Evolutionary conservation across 2,797 vertebrate species (phyloP).

Genomic region (Chromobotia macracanthus): DNA sequence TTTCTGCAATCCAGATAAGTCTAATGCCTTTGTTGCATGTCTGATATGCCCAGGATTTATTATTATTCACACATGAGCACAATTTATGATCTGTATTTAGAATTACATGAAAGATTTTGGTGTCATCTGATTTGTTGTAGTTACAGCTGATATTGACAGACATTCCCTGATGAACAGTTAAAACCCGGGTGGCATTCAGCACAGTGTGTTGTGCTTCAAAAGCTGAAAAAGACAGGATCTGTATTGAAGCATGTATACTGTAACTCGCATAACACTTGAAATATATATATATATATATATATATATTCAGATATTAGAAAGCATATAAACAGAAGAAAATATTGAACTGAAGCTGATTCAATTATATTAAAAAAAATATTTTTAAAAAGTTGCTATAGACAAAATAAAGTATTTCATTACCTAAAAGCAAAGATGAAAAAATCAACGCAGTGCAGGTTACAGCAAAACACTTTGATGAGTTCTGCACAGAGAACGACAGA

Average conservation of each 20-base stretch:
- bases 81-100: background rate
- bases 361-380: too few species aligned
- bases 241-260: background rate
- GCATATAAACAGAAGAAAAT: too few species aligned
- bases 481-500: background rate
- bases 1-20: background rate
- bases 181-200: background rate
- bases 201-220: background rate
- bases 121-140: constrained; percentile 18
- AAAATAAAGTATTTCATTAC: background rate
- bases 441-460: background rate
- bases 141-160: constrained; percentile 22
- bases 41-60: background rate
- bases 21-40: background rate
- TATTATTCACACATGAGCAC: background rate
- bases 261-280: too few species aligned
- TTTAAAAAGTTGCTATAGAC: too few species aligned
- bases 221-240: background rate
- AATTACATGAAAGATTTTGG: background rate
- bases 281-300: too few species aligned
- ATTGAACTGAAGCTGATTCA: too few species aligned
- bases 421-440: background rate
- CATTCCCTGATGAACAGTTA: constrained; percentile 13
- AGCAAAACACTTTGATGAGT: background rate
- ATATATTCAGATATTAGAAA: too few species aligned